Conservation (phyloP, 1,140 invertebrate genomes). For the Scaptodrosophila lebanonensis region DNA sequence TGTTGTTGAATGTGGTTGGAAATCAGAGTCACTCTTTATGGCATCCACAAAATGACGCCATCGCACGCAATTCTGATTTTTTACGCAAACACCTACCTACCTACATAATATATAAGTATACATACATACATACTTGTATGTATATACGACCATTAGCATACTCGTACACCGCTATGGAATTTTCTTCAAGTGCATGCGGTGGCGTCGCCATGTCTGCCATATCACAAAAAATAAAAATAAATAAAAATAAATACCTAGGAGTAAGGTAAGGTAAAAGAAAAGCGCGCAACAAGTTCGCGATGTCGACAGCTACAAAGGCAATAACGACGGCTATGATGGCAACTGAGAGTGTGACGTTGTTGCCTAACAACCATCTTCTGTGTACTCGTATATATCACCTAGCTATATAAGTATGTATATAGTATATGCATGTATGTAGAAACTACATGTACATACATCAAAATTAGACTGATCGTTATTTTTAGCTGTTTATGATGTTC, state of each 20-base stretch:
- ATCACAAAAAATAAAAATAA: slow-evolving; percentile 10
- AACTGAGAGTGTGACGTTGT: no score
- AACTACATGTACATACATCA: no score
- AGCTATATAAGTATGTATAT: not conserved
- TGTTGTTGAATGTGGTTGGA: not conserved
- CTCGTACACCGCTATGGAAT: slow-evolving; percentile 11
- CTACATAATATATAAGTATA: no score
- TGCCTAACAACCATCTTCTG: slow-evolving; percentile 35
- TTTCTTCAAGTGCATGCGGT: slow-evolving; percentile 30
- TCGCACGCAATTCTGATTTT: no score
- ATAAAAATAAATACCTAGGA: not conserved
- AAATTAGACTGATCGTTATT: no score
- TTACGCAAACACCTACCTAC: no score
- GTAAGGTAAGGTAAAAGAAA: slow-evolving; percentile 1
- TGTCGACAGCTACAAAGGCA: slow-evolving; percentile 11
- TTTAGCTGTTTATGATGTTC: no score
- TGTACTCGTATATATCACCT: not conserved
- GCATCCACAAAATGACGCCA: slow-evolving; percentile 7
- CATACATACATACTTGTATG: not conserved
- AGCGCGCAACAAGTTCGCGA: slow-evolving; percentile 38
- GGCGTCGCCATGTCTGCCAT: slow-evolving; percentile 43
- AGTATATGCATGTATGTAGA: no score
- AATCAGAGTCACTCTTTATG: slow-evolving; percentile 4
- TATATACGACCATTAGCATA: not conserved
- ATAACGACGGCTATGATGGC: slow-evolving; percentile 15